A percentile compares a stretch with the other conserved stretches of the same genome.
These are phyloP conservation scores for Natator depressus DNA, from an alignment of 2,113 vertebrate genomes.

Conservation along the genomic window DNA sequence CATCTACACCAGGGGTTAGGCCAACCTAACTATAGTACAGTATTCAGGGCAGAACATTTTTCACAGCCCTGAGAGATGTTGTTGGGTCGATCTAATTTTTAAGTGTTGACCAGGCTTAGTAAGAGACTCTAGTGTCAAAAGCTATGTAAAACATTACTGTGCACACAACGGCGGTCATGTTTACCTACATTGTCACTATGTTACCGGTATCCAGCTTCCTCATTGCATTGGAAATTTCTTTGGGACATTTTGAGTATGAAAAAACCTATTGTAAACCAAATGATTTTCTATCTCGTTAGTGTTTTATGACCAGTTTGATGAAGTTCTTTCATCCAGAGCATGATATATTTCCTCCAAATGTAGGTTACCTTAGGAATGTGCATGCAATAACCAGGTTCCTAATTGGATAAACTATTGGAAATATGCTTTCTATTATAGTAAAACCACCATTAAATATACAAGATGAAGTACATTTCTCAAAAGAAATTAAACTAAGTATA, in stretches of 20 bases:
- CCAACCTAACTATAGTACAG: not conserved
- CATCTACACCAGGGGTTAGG: not conserved
- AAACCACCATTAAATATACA: not conserved
- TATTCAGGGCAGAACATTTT: not conserved
- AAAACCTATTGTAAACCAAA: not conserved
- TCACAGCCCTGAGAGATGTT: not conserved
- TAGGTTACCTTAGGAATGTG: not conserved
- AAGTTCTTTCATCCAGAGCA: not conserved
- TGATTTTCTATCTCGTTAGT: not conserved
- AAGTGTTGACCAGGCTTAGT: not conserved
- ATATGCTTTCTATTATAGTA: not conserved
- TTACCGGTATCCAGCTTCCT: slow-evolving; percentile 36
- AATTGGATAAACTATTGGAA: not conserved
- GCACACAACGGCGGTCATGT: slow-evolving; percentile 5
- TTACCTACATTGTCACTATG: slow-evolving; percentile 31
- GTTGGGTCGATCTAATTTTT: not conserved
- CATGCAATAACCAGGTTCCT: not conserved
- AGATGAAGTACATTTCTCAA: not conserved
- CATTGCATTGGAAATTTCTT: not conserved
- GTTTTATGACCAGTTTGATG: not conserved
- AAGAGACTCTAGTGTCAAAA: not conserved
- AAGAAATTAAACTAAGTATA: not conserved
- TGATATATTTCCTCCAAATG: not conserved
- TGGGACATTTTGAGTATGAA: slow-evolving; percentile 1
- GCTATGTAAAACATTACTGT: not conserved